These are phyloP conservation scores for Aphis craccivora DNA, from an alignment of 1,140 invertebrate genomes.

Conservation along the genomic window DNA sequence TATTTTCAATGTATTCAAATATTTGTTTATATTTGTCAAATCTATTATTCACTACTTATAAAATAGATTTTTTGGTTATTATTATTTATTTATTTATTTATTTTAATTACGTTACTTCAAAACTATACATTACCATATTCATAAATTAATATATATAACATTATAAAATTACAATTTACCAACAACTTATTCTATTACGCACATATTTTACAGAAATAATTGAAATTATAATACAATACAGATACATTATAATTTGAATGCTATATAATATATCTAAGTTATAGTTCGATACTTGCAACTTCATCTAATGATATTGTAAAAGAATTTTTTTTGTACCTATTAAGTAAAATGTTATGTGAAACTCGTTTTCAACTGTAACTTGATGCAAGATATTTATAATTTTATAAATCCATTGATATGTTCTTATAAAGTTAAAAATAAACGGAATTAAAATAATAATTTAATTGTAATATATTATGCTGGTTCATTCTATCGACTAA, in stretches of 20 bases:
- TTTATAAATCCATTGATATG: conserved; percentile 42
- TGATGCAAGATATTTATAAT: conserved; percentile 45
- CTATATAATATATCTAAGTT: conserved; percentile 10
- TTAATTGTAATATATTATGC: background rate
- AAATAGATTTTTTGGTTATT: background rate
- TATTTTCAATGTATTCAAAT: background rate
- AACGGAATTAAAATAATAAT: conserved; percentile 17
- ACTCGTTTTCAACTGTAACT: conserved; percentile 21
- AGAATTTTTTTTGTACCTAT: conserved; percentile 25
- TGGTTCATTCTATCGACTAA: background rate
- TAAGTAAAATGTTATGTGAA: background rate
- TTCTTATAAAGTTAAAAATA: conserved; percentile 47
- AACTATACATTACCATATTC: background rate
- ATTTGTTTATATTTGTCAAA: background rate
- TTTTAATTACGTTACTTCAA: background rate
- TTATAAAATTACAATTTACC: background rate
- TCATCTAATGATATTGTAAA: conserved; percentile 20
- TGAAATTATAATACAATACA: background rate
- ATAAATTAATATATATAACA: background rate
- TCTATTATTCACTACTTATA: conserved; percentile 35
- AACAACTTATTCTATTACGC: background rate
- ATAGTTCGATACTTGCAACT: background rate
- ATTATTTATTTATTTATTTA: background rate
- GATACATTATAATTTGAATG: background rate
- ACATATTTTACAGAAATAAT: background rate